Base-by-base conservation (phyloP, 2,888 invertebrate species). In the Coelogynopora nodosa region DNA sequence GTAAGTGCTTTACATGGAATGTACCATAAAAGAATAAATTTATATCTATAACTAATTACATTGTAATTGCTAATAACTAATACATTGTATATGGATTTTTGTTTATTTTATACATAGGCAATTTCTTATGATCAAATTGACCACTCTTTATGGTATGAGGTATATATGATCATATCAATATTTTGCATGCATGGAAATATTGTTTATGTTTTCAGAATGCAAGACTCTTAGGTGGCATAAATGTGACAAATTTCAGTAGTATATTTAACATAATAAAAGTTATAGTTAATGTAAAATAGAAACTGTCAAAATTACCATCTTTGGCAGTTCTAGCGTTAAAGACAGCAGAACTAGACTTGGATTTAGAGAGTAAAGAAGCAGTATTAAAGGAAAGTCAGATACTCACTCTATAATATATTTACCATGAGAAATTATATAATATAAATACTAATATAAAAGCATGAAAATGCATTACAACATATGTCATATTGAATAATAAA, bases 21-120 rank as follows among this genome's bases (percentile, higher is more conserved):
- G 49, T 10, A 49, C 18, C 49, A 49, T 18, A 49, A 74, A 74
- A 74, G 18, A 74, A 74, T 74, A 74, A 10, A n/a, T 26, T 74
- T 74, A 74, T 74, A 74, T 74, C 74, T 74, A 74, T 74, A 49
- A 74, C 74, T 74, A 74, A 10, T 74, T 74, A n/a, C n/a, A n/a
- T n/a, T n/a, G n/a, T n/a, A n/a, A n/a, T n/a, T n/a, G n/a, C n/a
- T n/a, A n/a, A n/a, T n/a, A n/a, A n/a, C n/a, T n/a, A n/a, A n/a
- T n/a, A n/a, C n/a, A n/a, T n/a, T n/a, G n/a, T n/a, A 10, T 74
- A 74, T 13, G 49, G 23, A 13, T 5, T 74, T 74, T 74, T 74
- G 74, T 74, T 74, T 74, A 74, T 74, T 10, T 74, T 26, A 74
- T 23, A 74, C 74, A 74, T 26, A 74, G 18, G 74, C 74, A 74